Evolutionary conservation across 2,113 vertebrate species (phyloP).

Genomic region (Balaeniceps rex): DNA sequence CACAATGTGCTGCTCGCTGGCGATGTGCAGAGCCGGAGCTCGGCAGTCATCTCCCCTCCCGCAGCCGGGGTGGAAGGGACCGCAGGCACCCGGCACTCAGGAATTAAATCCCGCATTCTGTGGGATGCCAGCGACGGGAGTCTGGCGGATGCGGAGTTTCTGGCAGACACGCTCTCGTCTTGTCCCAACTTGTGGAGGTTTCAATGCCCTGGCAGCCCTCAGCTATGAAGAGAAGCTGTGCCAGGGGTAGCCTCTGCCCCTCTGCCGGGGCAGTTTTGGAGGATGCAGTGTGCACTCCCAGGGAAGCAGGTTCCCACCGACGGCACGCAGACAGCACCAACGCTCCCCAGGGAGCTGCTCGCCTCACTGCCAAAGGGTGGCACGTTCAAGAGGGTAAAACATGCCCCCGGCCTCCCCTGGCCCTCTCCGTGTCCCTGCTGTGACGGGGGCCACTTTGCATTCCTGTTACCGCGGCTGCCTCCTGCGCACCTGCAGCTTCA

Average conservation of each 20-base stretch:
- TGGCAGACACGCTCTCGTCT: not conserved
- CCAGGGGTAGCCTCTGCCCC: not conserved
- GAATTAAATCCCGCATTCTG: not conserved
- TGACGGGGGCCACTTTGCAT: not conserved
- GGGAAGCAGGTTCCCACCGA: rapidly evolving
- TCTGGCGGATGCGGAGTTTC: not conserved
- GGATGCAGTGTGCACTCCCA: rapidly evolving
- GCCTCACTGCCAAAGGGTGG: not conserved
- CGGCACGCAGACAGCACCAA: rapidly evolving
- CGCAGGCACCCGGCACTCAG: not conserved
- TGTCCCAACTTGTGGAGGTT: not conserved
- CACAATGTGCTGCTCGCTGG: not conserved
- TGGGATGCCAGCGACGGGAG: rapidly evolving
- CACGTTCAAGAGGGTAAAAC: rapidly evolving
- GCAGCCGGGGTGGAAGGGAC: not conserved
- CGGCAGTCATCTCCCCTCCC: not conserved
- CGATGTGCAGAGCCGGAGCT: not conserved
- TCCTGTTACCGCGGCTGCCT: not conserved
- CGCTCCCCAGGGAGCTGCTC: not conserved
- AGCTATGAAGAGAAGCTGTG: rapidly evolving
- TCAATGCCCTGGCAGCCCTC: not conserved
- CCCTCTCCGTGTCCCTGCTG: not conserved
- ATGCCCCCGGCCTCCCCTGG: not conserved
- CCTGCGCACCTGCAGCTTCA: not conserved
- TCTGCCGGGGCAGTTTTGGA: rapidly evolving